These are phyloP conservation scores for Microctonus hyperodae DNA, from an alignment of 2,888 invertebrate genomes.

Conservation along the genomic window DNA sequence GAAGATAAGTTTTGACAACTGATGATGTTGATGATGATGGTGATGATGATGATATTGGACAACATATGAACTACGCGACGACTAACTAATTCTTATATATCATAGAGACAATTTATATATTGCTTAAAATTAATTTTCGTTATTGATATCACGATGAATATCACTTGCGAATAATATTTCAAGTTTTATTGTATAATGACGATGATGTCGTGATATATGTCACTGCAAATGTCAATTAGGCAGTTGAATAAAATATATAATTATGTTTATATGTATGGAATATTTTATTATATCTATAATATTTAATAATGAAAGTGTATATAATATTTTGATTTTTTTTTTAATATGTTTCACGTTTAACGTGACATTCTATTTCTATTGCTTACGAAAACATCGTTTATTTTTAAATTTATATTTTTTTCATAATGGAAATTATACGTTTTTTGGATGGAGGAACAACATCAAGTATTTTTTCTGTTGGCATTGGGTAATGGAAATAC, in stretches of 20 bases:
- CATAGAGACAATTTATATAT: not conserved
- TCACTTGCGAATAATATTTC: not conserved
- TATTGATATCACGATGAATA: not conserved
- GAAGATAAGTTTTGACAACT: not conserved
- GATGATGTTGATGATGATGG: too few relatives aligned
- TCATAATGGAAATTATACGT: not conserved
- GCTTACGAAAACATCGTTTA: conserved; percentile 1
- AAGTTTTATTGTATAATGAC: not conserved
- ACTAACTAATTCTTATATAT: not conserved
- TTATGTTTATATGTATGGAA: not conserved
- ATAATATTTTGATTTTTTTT: not conserved
- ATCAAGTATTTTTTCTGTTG: not conserved
- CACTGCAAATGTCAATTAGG: not conserved
- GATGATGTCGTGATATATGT: not conserved
- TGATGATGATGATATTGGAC: not conserved
- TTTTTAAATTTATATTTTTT: conserved; percentile 16
- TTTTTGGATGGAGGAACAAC: not conserved
- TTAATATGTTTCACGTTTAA: not conserved
- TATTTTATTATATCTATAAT: not conserved
- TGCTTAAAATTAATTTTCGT: not conserved
- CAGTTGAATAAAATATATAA: not conserved
- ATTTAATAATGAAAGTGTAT: not conserved
- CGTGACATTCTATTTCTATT: conserved; percentile 5
- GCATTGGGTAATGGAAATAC: not conserved
- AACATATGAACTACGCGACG: not conserved